A percentile compares a stretch with the other conserved stretches of the same genome.
Conservation (phyloP, 2,888 invertebrate species). For the Tryphoninae sp. region DNA sequence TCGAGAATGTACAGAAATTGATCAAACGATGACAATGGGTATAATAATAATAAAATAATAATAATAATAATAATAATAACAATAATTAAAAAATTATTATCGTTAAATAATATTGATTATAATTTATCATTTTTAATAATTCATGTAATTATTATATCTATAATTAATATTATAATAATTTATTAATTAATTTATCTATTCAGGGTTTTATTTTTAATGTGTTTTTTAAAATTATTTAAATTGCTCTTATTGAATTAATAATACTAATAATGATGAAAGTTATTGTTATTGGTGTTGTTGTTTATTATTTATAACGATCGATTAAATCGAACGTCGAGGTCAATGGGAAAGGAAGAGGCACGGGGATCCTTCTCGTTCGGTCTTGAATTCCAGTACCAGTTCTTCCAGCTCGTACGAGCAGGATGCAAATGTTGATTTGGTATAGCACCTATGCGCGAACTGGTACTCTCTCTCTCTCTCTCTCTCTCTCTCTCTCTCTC, state of each 20-base stretch:
- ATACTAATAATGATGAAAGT: background rate
- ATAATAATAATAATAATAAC: no score
- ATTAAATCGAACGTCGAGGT: conserved; percentile 23
- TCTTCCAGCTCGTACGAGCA: conserved; percentile 49
- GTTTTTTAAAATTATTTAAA: background rate
- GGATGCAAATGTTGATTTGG: conserved; percentile 60
- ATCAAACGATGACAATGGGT: no score
- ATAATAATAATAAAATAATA: no score
- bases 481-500: background rate
- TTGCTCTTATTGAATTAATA: background rate
- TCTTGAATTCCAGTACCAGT: conserved; percentile 61
- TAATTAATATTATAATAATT: no score
- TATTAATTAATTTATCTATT: no score
- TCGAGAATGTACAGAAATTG: no score
- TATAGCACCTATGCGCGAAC: conserved; percentile 45
- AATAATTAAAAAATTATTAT: no score
- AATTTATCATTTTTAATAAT: no score
- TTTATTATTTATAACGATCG: background rate
- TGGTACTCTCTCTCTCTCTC: conserved; percentile 24
- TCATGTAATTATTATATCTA: no score
- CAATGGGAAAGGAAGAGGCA: conserved; percentile 40
- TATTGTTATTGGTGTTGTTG: background rate
- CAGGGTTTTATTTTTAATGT: no score
- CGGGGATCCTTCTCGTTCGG: conserved; percentile 51
- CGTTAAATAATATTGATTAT: no score